phyloP scores from a whole-genome alignment of 2,113 vertebrate species.

The Sinocyclocheilus anshuiensis region DNA sequence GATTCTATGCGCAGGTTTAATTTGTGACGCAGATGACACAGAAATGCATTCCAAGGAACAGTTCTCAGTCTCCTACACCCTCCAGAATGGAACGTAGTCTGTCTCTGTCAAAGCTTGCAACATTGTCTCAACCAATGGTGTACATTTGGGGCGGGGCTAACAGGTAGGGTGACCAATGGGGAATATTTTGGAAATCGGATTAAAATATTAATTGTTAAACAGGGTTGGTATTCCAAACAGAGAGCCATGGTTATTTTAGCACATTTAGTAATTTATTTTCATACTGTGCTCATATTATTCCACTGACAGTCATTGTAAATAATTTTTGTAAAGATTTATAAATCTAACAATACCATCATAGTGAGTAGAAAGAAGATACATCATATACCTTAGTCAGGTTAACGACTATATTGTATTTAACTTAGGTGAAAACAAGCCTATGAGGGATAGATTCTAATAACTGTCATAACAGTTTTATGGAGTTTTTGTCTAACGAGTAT shows the following conservation, averaged over 20 bases:
- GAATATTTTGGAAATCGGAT: not conserved
- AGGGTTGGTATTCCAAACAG: not conserved
- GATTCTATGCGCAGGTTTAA: too few species aligned
- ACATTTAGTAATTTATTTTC: not conserved
- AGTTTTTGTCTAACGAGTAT: too few species aligned
- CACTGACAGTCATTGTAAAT: not conserved
- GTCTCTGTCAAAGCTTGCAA: too few species aligned
- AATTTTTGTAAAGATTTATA: not conserved
- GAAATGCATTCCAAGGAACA: too few species aligned
- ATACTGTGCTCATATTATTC: not conserved
- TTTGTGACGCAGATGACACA: too few species aligned
- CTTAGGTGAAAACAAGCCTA: too few species aligned
- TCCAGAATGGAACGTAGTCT: too few species aligned
- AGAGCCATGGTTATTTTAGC: not conserved
- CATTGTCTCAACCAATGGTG: too few species aligned
- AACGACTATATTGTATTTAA: too few species aligned
- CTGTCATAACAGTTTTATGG: too few species aligned
- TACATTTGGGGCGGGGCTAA: not conserved
- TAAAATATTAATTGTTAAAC: not conserved
- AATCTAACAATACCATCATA: not conserved
- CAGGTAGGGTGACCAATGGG: not conserved
- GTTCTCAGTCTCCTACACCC: too few species aligned
- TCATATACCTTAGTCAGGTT: not conserved
- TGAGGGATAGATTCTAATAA: too few species aligned
- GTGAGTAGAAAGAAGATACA: not conserved